Conservation (phyloP, 2,797 vertebrate genomes). For the Garrulus glandarius region DNA sequence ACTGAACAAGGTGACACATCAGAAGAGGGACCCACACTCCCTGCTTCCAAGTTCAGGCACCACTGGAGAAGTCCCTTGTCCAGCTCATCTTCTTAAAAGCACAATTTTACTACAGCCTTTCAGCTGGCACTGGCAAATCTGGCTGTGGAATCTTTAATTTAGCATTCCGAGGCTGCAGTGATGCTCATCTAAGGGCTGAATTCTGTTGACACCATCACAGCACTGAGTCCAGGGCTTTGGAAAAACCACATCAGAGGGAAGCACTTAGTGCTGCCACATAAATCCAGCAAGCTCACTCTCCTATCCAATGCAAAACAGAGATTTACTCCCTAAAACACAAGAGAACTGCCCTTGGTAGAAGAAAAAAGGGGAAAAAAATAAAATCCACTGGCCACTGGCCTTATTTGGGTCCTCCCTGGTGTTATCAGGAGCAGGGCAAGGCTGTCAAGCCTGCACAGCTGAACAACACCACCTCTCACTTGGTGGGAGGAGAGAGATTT, state of each 20-base stretch:
- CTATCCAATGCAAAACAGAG: background rate
- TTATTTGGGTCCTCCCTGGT: background rate
- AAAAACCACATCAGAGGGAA: background rate
- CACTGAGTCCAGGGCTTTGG: background rate
- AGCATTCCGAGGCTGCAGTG: background rate
- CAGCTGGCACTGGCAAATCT: background rate
- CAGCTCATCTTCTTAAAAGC: background rate
- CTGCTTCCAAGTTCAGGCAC: background rate
- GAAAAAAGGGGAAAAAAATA: fast-evolving
- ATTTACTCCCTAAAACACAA: background rate
- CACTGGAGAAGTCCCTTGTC: background rate
- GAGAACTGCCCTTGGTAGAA: background rate
- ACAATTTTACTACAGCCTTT: background rate
- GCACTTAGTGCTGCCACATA: background rate
- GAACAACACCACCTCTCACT: background rate
- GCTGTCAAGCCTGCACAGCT: background rate
- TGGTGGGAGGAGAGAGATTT: background rate
- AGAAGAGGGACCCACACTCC: background rate
- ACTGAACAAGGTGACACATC: background rate
- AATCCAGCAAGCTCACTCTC: background rate
- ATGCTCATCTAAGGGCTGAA: background rate
- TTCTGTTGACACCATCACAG: background rate
- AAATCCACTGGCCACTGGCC: background rate
- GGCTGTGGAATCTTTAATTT: background rate
- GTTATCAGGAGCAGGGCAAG: background rate